phyloP scores from a whole-genome alignment of 2,888 invertebrate genomes.

The Papilio gigon region DNA sequence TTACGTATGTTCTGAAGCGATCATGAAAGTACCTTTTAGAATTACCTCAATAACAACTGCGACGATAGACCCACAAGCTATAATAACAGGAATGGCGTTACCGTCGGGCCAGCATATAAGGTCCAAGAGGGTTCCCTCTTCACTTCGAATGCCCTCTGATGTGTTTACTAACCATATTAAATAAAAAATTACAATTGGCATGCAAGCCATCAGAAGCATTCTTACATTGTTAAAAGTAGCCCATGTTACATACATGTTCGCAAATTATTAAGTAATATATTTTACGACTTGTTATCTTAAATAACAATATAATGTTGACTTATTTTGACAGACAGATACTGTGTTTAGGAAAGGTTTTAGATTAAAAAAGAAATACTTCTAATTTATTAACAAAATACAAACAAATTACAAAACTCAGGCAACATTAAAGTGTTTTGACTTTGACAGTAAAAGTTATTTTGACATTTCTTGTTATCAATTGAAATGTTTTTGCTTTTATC shows the following conservation, averaged over 20 bases:
- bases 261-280: not conserved
- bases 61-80: conserved; percentile 68
- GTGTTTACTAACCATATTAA: conserved; percentile 76
- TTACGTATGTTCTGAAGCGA: no score
- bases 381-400: not conserved
- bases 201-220: conserved; percentile 75
- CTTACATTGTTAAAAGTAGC: conserved; percentile 75
- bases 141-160: conserved; percentile 74
- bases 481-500: conserved; percentile 14
- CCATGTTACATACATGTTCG: conserved; percentile 70
- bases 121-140: conserved; percentile 73
- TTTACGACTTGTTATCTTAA: not conserved
- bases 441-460: not conserved
- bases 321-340: conserved; percentile 7
- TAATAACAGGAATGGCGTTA: conserved; percentile 76
- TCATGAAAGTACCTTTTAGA: not conserved
- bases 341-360: not conserved
- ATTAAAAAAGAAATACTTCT: not conserved
- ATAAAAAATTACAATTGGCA: conserved; percentile 76
- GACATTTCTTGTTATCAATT: conserved; percentile 3
- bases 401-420: not conserved
- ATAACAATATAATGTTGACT: not conserved
- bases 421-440: not conserved
- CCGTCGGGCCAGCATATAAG: conserved; percentile 79
- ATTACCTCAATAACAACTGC: conserved; percentile 74